Evolutionary conservation across 2,888 invertebrate species (phyloP), one percentile per base, ranked within the genome.

Genomic region (Rhimphoctona megacephalus): DNA sequence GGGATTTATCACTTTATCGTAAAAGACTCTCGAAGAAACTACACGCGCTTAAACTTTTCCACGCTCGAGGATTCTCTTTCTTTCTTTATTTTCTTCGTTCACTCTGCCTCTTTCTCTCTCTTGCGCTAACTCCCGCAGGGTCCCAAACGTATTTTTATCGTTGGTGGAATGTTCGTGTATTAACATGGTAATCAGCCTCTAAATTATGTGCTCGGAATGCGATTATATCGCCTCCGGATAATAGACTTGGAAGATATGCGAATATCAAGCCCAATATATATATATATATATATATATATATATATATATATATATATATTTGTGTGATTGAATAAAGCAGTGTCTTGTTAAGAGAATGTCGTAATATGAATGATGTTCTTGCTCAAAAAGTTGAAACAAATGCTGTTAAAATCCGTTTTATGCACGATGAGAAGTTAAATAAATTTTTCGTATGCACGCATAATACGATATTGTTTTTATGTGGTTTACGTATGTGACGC

Each of bases 181-280:
- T 73, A 83, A 81, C 83, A 86, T 86, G 73, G 67, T 73, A 86
- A 86, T 81, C 57, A 77, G 72, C 61, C 46, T 70, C 61, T 67
- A 77, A 86, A 76, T 86, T 81, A 86, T 83, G 33, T 83, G 57
- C 81, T 78, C 66, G 25, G 69, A 39, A 54, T 73, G 43, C 80
- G 72, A 80, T 85, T 82, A 82, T 76, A 77, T 81, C 66, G 83
- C 86, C 81, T 73, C 77, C 73, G 83, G 83, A 73, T 67, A 70
- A 78, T 69, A 79, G 52, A 67, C 67, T 78, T 52, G 33, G 52
- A 78, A 46, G 52, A 78, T 52, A 39, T 39, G 52, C 78, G 52
- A 66, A 67, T 49, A 49, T 77, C 22, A 43, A 9, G 0, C 11
- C 43, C 0, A 43, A 43, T 14, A 43, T 14, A 43, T 2, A 43